These are phyloP conservation scores for Lycophotia porphyrea DNA, from an alignment of 2,888 invertebrate genomes.

Conservation along the genomic window DNA sequence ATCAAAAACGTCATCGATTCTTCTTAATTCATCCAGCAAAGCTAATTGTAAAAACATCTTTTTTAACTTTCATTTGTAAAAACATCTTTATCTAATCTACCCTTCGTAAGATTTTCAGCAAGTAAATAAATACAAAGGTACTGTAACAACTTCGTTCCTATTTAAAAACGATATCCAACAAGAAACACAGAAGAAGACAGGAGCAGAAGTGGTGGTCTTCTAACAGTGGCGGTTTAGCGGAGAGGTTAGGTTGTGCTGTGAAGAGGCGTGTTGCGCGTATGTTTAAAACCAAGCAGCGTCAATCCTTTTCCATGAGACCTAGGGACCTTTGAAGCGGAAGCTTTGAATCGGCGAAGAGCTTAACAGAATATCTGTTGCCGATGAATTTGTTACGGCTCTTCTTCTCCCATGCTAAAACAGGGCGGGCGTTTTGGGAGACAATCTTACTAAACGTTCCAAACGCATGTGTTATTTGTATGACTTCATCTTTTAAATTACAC, in stretches of 20 bases:
- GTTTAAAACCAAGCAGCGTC: background rate
- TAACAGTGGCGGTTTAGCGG: background rate
- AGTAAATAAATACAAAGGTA: too few species aligned
- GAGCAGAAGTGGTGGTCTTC: background rate
- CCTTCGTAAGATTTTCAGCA: too few species aligned
- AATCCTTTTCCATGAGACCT: background rate
- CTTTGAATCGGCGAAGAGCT: background rate
- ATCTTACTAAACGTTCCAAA: background rate
- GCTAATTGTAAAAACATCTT: too few species aligned
- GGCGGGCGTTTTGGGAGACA: background rate
- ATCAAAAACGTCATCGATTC: background rate
- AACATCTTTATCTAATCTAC: too few species aligned
- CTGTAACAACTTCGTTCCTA: too few species aligned
- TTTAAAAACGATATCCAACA: background rate
- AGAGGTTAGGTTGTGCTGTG: background rate
- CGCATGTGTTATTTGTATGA: background rate
- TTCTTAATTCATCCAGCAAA: background rate
- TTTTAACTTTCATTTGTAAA: too few species aligned
- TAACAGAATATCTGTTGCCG: background rate
- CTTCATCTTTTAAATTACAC: background rate
- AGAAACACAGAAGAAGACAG: too few species aligned
- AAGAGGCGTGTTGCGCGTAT: background rate
- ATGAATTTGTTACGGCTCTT: background rate
- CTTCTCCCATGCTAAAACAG: background rate
- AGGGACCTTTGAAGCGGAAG: background rate